Evolutionary conservation across 2,113 vertebrate species (phyloP), one percentile per base, ranked within the genome.

Genomic region (Megaleporinus macrocephalus): DNA sequence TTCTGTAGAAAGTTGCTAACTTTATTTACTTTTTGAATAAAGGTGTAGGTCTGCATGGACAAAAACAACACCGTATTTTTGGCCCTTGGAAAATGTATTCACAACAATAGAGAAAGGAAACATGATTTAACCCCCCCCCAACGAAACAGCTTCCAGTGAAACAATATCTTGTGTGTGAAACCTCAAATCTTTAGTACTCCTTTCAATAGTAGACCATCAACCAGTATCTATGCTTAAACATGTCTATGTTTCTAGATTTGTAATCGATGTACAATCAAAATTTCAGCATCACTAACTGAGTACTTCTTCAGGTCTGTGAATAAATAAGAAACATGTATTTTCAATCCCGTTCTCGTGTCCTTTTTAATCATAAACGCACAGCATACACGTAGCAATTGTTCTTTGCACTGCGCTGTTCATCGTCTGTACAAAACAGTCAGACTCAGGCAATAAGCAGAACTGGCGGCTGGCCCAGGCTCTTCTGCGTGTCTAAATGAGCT

Each of bases 301-400:
- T 78, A 74, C 69, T 73, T 78, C 81, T 80, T 74, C 82, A 86
- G 85, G 69, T 86, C 65, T 84, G 82, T 86, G 85, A 86, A 86
- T 86, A 86, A 86, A 86, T 70, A 51, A 69, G 53, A 68, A 76
- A 78, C 44, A 55, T 77, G 74, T 85, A 80, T 84, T 80, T 86
- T 49, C 73, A 86, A 80, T 49, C 41, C 11, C n/a, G 62, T 44
- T 27, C 44, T 41, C 59, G 73, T 53, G 73, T 59, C 41, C 11
- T 83, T 73, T 66, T 57, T 66, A 3, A 24, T 1, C 41, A 44
- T 9, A 44, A 1, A 44, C 5, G 0, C 65, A 20, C 29, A 68
- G 18, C 22, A 36, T 68, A 22, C 11, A 68, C 13, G 44, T 41
- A 41, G 3, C 15, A 20, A 22, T 4, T 24, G 3, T 41, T 63